Conservation (phyloP, 2,888 invertebrate species). For the Laspeyria flexula region DNA sequence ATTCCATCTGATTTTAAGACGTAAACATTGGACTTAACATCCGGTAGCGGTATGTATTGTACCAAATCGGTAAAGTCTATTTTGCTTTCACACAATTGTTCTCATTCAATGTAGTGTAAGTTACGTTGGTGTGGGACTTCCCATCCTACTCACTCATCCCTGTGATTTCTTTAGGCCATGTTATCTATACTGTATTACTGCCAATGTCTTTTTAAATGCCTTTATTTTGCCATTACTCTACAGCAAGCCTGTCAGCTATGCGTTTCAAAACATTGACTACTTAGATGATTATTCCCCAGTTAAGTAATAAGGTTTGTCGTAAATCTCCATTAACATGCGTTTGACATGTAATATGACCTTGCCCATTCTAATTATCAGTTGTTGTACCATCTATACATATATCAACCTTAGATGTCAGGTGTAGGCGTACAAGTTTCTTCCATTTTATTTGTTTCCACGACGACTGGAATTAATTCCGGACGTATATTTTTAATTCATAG, state of each 20-base stretch:
- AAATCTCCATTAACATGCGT: slow-evolving; percentile 51
- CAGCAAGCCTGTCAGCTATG: too few species aligned
- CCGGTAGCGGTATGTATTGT: not conserved
- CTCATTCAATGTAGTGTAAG: too few species aligned
- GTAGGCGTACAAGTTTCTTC: slow-evolving; percentile 26
- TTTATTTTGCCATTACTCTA: too few species aligned
- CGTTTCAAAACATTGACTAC: not conserved
- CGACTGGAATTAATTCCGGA: slow-evolving; percentile 20
- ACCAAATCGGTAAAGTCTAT: too few species aligned
- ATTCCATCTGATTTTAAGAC: slow-evolving; percentile 11
- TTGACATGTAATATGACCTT: slow-evolving; percentile 44
- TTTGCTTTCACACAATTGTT: too few species aligned
- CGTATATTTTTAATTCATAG: slow-evolving; percentile 5
- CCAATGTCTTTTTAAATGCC: too few species aligned
- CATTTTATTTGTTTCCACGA: slow-evolving; percentile 28
- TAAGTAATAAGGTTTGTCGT: slow-evolving; percentile 19
- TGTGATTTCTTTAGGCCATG: too few species aligned
- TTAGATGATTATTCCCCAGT: not conserved
- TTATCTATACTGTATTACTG: too few species aligned
- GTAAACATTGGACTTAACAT: not conserved
- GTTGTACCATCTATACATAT: slow-evolving; percentile 25
- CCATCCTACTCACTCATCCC: too few species aligned
- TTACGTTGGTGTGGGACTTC: too few species aligned
- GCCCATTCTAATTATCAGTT: slow-evolving; percentile 44
- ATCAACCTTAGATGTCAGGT: slow-evolving; percentile 5